Evolutionary conservation across 1,140 invertebrate species (phyloP), one percentile per base, ranked within the genome.

Genomic region (Ostrea edulis): DNA sequence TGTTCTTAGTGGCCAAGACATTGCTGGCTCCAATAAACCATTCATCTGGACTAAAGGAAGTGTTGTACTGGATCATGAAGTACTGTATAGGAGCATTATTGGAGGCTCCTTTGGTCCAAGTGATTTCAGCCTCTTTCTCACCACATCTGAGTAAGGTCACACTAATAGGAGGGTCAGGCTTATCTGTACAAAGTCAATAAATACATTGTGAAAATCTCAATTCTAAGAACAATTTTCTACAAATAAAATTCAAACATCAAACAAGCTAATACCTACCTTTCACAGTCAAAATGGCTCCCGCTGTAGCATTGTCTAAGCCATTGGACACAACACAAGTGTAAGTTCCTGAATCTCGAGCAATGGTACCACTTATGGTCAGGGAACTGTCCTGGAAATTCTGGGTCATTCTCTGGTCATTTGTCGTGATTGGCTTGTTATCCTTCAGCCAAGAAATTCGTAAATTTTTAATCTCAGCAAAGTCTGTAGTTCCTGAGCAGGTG

Each of bases 241-340:
- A 44, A 44, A 9, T 14, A 9, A 71, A 55, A 8, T 55, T 55
- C 54, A 55, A 55, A 12, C 0, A 8, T 12, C 55, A 62, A n/a
- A n/a, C 17, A 62, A 62, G 8, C 3, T 35, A 81, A 51, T 8
- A 81, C 22, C 12, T 85, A 97, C 97, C 97, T 96, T 99, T 98
- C 8, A 99, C 98, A 87, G 96, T 98, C 0, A 99, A 96, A 84
- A 97, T 98, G 9, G 99, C 98, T 90, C 96, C 96, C 0, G 98
- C 97, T 8, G 96, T 96, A 0, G 97, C 97, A 91, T 97, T 96
- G 94, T 99, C 99, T 25, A 99, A 95, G 8, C 97, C 96, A 2
- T 99, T 99, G 68, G 96, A 96, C 1, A 98, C 99, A n/a, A 98
- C 96, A 95, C 99, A 99, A 0, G 98, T 99, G 93, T 99, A 99